Base-by-base conservation (phyloP, 2,113 vertebrate species). In the Phylloscopus trochiloides region DNA sequence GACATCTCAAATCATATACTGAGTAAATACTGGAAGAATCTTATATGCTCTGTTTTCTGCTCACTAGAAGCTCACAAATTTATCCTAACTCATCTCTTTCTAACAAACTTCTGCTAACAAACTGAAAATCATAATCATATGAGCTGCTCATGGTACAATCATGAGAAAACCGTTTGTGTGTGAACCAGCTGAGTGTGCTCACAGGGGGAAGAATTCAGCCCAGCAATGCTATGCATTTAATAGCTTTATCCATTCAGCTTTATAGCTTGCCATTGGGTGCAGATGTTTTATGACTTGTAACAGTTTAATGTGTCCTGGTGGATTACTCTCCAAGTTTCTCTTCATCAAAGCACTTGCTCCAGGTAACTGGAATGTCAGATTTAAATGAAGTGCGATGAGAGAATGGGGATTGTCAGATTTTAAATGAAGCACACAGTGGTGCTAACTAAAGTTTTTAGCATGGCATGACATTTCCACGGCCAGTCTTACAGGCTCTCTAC, bases 241-340 rank as follows among this genome's bases (percentile, higher is more conserved):
- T 88, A 95, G 96, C 86, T 97, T 94, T 96, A 94, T 97, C 92
- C 95, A 96, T 91, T 96, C 95, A 92, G 57, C 92, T 97, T 98
- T 97, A 96, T 97, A 88, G 89, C 88, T 97, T 87, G 93, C 94
- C 91, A 92, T 95, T 94, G 94, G 96, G 93, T 94, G 94, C 52
- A 89, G 73, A 94, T 92, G 82, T 96, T 98, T 97, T 97, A 97
- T 94, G 94, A 95, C 96, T 97, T 97, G 80, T 92, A 97, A 97
- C 91, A 91, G 96, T 86, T 96, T 97, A 96, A 97, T 98, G 77
- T 78, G 93, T 96, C 94, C 92, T 96, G 70, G 91, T 96, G 97
- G 95, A 96, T 94, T 96, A 94, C 54, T 31, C 76, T 92, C 92
- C 93, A 92, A 92, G 75, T 95, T 97, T 94, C 78, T 96, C 88